A percentile compares a stretch with the other conserved stretches of the same genome.
Evolutionary conservation across 2,888 invertebrate species (phyloP).

Genomic region (Scaptomyza cyrtandrae): DNA sequence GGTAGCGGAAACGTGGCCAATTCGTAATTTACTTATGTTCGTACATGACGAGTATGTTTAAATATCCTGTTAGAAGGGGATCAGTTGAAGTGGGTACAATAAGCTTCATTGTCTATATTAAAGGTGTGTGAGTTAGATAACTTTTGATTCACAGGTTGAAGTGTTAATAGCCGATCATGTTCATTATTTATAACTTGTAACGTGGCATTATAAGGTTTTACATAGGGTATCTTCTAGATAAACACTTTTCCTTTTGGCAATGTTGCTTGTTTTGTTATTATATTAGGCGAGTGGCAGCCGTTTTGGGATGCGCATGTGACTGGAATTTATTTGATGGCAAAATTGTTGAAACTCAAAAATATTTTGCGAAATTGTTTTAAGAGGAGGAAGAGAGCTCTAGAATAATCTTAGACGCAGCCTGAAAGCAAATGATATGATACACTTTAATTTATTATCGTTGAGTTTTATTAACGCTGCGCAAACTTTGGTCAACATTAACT

Average conservation of each 20-base stretch:
- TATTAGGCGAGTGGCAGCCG: constrained; percentile 48
- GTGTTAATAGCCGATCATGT: no score
- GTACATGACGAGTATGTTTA: constrained; percentile 16
- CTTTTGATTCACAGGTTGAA: not conserved
- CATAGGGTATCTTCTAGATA: not conserved
- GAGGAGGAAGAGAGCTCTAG: constrained; percentile 6
- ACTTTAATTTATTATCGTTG: constrained; percentile 60
- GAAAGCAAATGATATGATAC: constrained; percentile 47
- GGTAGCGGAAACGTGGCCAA: constrained; percentile 48
- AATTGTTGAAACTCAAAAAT: constrained; percentile 47
- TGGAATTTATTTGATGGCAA: constrained; percentile 55
- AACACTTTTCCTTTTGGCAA: not conserved
- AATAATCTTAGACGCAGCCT: constrained; percentile 26
- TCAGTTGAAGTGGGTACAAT: not conserved
- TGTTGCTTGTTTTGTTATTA: constrained; percentile 47
- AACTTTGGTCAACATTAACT: constrained; percentile 30
- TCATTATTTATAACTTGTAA: no score
- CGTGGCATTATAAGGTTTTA: no score
- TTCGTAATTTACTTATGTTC: constrained; percentile 69
- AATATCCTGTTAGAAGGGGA: constrained; percentile 22
- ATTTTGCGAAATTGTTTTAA: constrained; percentile 29
- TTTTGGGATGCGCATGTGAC: constrained; percentile 63
- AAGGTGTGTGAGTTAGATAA: not conserved
- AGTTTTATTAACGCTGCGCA: constrained; percentile 47
- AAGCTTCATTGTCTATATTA: not conserved